Base-by-base conservation (phyloP, 2,888 invertebrate genomes). In the Leistus spinibarbis region DNA sequence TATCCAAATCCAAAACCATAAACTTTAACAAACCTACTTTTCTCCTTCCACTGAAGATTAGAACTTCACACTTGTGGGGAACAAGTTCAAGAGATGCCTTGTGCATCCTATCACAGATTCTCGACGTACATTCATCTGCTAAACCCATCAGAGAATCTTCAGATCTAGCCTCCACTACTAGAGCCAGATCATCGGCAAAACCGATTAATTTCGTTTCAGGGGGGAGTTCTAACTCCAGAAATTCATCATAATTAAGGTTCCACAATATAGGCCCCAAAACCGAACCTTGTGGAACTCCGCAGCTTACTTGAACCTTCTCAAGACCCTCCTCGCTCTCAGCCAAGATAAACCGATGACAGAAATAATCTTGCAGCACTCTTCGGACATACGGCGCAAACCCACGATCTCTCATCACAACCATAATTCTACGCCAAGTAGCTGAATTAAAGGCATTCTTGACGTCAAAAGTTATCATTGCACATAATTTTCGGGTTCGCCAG, bases 261-360 rank as follows among this genome's bases (percentile, higher is more conserved):
- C 76, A 76, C 2, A 76, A 60, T 5, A 40, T 10, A 10, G 76
- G 76, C 10, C 75, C 76, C 13, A 78, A 53, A 1, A 78, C 74
- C 9, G 78, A 78, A 9, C 78, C 77, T 56, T 78, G 77, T 3
- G 76, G 77, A 40, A 78, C 77, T 9, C 78, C 76, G 3, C 64
- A 62, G 19, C 57, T 76, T 9, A 78, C 69, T 0, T 13, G 10
- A 1, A 9, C n/a, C 3, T 56, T 57, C n/a, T 40, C 54, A 1
- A 17, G n/a, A 3, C 19, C 66, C 16, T 60, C 71, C 57, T 64
- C 68, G 10, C 67, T 63, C 3, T 77, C 77, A 0, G 74, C 16
- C 4, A 54, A 17, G 16, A 78, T 13, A 0, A 0, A 24, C 22
- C 77, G 9, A 1, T 68, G 40, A 0, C 3, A 5, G 2, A 77